phyloP scores from a whole-genome alignment of 1,140 invertebrate species.

The Drosophila ficusphila region DNA sequence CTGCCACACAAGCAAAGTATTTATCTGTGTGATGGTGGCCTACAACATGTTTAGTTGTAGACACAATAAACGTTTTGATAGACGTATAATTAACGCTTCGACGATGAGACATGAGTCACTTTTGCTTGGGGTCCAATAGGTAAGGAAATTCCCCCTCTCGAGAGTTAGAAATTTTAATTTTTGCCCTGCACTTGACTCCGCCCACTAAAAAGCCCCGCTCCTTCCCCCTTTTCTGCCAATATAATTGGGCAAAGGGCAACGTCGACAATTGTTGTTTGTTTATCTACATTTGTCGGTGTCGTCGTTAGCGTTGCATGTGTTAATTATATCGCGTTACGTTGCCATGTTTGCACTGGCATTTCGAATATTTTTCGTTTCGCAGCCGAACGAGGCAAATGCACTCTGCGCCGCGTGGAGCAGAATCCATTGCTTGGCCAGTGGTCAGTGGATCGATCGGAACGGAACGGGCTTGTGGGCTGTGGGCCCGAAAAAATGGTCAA shows the following conservation, averaged over 20 bases:
- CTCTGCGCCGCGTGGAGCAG: constrained; percentile 20
- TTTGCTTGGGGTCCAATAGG: not conserved
- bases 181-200: constrained; percentile 32
- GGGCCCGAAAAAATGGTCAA: constrained; percentile 30
- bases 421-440: constrained; percentile 30
- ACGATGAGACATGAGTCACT: constrained; percentile 35
- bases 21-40: not conserved
- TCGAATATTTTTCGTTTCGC: constrained; percentile 31
- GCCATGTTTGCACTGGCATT: constrained; percentile 37
- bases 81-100: constrained; percentile 25
- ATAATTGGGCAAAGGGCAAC: constrained; percentile 69
- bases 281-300: constrained; percentile 35
- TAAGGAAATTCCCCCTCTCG: constrained; percentile 38
- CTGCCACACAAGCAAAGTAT: constrained; percentile 13
- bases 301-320: constrained; percentile 35
- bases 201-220: not conserved
- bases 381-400: constrained; percentile 38
- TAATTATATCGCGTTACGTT: constrained; percentile 53
- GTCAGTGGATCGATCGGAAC: constrained; percentile 41
- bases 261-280: constrained; percentile 48
- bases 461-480: not conserved
- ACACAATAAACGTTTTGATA: constrained; percentile 16
- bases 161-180: constrained; percentile 30
- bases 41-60: not conserved
- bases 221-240: constrained; percentile 4